Evolutionary conservation across 23 tunicate genomes (phyloP), one percentile per base, ranked within the genome.

Genomic region (Clavelina lepadiformis): DNA sequence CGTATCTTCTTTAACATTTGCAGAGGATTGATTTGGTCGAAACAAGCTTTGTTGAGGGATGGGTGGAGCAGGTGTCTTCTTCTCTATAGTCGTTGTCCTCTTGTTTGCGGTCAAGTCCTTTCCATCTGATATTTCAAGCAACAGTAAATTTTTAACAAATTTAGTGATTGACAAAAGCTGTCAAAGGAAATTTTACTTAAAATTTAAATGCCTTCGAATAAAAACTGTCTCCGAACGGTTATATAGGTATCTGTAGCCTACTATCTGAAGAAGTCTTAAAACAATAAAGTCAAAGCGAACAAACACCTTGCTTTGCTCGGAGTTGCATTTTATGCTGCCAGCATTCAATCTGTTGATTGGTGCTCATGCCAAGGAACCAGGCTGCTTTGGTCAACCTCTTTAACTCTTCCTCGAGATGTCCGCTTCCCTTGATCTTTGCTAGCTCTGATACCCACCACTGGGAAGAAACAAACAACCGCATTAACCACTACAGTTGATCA

Each of bases 401-500:
- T 45, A 85, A 38, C 64, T 77, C 72, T 24, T 63, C 28, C n/a
- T n/a, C n/a, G n/a, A n/a, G n/a, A 54, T 64, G 44, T 1, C 70
- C 66, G 18, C 58, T 18, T 3, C 44, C 72, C 29, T 50, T 55
- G 28, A 76, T 41, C 6, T 71, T 85, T 41, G 50, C 65, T 55
- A 85, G 23, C 49, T 85, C 93, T 7, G 75, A 41, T 29, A 27
- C 60, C 93, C 93, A 85, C 93, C 93, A 85, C 93, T 85, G 29
- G 31, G 75, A 1, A 19, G 11, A 58, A 51, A 6, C 6, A 28
- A 68, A 27, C 19, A 56, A n/a, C n/a, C n/a, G n/a, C n/a, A n/a
- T n/a, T n/a, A n/a, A n/a, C n/a, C n/a, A n/a, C n/a, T n/a, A n/a
- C n/a, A n/a, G n/a, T n/a, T n/a, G n/a, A n/a, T n/a, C n/a, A n/a